Percentiles rank a stretch among this genome's conserved stretches.
Evolutionary conservation across 1,140 invertebrate species (phyloP).

Genomic region (Sitobion miscanthi): DNA sequence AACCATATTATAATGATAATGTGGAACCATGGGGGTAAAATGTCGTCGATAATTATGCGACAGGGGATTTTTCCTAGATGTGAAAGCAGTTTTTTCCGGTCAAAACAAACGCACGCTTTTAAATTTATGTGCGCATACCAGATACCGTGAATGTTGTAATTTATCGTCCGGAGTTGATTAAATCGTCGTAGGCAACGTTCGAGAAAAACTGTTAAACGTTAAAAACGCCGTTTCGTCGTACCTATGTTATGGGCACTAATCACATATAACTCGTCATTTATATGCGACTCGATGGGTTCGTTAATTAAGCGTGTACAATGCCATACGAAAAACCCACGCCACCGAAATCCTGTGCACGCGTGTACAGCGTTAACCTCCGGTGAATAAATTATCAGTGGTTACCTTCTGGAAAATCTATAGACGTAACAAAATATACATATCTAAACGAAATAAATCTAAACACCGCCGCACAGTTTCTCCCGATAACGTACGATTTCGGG

Average conservation of each 20-base stretch:
- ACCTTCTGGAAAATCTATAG: neutral
- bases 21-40: neutral
- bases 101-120: neutral
- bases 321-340: conserved; percentile 1
- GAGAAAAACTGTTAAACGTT: neutral
- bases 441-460: neutral
- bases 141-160: neutral
- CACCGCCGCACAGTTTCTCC: neutral
- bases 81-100: neutral
- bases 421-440: neutral
- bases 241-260: neutral
- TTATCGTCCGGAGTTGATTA: neutral
- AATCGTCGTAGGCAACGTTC: neutral
- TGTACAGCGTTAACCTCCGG: neutral
- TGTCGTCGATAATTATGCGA: neutral
- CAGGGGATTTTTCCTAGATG: neutral
- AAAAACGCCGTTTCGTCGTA: neutral
- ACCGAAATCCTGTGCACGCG: neutral
- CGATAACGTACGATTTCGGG: neutral
- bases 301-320: neutral
- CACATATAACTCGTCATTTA: conserved; percentile 15
- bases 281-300: neutral
- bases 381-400: neutral
- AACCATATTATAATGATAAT: neutral
- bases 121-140: neutral